These are phyloP conservation scores for Neofelis nebulosa DNA, from an alignment of 2,113 vertebrate species.

Conservation along the genomic window DNA sequence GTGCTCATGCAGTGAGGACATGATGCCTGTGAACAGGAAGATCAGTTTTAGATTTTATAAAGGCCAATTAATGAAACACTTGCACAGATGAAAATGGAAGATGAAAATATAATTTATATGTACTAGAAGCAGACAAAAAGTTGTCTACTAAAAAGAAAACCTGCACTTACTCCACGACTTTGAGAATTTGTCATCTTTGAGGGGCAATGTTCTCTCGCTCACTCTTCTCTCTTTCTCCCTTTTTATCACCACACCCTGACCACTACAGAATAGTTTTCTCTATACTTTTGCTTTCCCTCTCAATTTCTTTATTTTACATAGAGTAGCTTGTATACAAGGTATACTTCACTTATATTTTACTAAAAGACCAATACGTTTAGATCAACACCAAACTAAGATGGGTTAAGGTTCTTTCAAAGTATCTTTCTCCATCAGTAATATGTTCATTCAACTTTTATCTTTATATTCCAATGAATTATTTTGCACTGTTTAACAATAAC, in stretches of 20 bases:
- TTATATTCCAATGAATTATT: neutral
- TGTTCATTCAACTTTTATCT: constrained; percentile 4
- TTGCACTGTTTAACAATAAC: neutral
- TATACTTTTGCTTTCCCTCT: neutral
- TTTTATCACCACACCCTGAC: neutral
- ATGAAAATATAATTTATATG: neutral
- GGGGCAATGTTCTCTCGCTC: neutral
- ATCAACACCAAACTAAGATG: neutral
- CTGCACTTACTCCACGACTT: neutral
- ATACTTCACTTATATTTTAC: neutral
- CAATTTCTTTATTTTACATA: neutral
- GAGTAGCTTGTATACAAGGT: neutral
- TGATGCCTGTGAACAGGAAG: neutral
- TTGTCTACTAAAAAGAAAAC: neutral
- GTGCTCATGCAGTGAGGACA: neutral
- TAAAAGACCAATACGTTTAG: neutral
- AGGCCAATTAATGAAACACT: neutral
- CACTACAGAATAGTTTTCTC: neutral
- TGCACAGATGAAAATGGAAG: neutral
- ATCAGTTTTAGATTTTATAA: neutral
- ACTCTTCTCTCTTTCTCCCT: neutral
- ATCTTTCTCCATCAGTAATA: neutral
- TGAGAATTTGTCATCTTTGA: too few relatives aligned
- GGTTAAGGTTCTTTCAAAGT: constrained; percentile 32
- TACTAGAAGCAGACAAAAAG: neutral